Conservation (phyloP, 2,113 vertebrate genomes). For the Tetrao urogallus region DNA sequence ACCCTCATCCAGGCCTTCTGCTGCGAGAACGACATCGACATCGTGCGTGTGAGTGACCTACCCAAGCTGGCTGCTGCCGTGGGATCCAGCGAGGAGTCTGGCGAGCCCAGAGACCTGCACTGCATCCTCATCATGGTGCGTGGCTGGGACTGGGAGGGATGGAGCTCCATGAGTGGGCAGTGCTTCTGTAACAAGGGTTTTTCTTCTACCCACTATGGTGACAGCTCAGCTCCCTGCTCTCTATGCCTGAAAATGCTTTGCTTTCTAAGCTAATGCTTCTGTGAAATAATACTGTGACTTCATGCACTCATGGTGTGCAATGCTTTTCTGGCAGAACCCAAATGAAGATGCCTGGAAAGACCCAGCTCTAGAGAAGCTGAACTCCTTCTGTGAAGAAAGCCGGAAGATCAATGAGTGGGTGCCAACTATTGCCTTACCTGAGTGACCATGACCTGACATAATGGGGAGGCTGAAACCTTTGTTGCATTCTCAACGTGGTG, state of each 20-base stretch:
- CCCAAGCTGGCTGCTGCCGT: conserved; percentile 88
- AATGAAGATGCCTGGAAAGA: conserved; percentile 93
- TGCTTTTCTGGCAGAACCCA: conserved; percentile 81
- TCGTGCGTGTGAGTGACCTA: conserved; percentile 91
- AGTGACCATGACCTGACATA: conserved; percentile 78
- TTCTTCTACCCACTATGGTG: neutral
- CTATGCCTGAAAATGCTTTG: neutral
- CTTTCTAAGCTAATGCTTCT: neutral
- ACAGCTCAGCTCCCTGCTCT: neutral
- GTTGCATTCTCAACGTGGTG: conserved; percentile 80
- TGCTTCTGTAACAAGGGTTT: neutral
- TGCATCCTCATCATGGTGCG: conserved; percentile 97
- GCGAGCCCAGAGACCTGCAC: conserved; percentile 90
- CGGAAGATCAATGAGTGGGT: conserved; percentile 94
- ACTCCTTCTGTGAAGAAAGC: conserved; percentile 92
- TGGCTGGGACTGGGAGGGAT: too few species aligned
- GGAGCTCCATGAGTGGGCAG: neutral
- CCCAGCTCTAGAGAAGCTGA: conserved; percentile 89
- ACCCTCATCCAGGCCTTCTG: conserved; percentile 98
- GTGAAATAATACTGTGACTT: neutral
- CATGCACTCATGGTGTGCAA: conserved; percentile 20
- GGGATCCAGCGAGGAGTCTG: conserved; percentile 81
- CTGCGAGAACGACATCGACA: conserved; percentile 97
- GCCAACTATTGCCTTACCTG: conserved; percentile 90
- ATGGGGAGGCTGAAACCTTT: conserved; percentile 75